phyloP scores from a whole-genome alignment of 1,140 invertebrate species.

The Hycleus cichorii region DNA sequence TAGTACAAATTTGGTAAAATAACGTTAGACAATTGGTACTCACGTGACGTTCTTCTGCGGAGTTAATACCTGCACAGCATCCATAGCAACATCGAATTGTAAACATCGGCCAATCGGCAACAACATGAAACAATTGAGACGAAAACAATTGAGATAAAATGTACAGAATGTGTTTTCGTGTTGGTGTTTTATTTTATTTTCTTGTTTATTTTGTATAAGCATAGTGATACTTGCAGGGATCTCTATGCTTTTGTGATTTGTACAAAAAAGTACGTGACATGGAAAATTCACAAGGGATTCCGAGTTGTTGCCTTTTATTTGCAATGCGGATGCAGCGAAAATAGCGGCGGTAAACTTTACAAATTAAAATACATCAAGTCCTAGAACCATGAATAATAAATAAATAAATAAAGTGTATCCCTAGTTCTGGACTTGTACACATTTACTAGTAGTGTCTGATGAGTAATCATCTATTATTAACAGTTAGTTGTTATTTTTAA shows the following conservation, averaged over 20 bases:
- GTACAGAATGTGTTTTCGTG: slow-evolving; percentile 23
- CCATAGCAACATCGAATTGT: slow-evolving; percentile 26
- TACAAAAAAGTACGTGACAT: slow-evolving; percentile 30
- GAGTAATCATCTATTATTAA: slow-evolving; percentile 1
- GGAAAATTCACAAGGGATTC: slow-evolving; percentile 24
- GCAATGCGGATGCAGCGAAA: slow-evolving; percentile 12
- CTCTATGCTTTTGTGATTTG: slow-evolving; percentile 28
- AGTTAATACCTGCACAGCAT: slow-evolving; percentile 37
- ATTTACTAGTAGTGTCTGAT: not conserved
- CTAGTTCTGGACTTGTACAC: slow-evolving; percentile 2
- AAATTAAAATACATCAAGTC: slow-evolving; percentile 24
- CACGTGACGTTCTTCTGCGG: slow-evolving; percentile 39
- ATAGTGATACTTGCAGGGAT: slow-evolving; percentile 18
- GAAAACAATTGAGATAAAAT: slow-evolving; percentile 37
- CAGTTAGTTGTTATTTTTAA: too few species aligned
- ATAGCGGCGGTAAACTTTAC: slow-evolving; percentile 16
- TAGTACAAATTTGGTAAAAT: slow-evolving; percentile 23
- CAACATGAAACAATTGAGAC: slow-evolving; percentile 37
- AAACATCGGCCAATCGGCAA: slow-evolving; percentile 28
- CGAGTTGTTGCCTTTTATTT: slow-evolving; percentile 6
- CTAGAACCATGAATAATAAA: slow-evolving; percentile 18
- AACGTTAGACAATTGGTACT: slow-evolving; percentile 33
- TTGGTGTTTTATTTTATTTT: slow-evolving; percentile 12
- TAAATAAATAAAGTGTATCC: slow-evolving; percentile 7
- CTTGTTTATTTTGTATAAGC: slow-evolving; percentile 3